Conservation (phyloP, 2,113 vertebrate genomes). For the Perca schrenkii region DNA sequence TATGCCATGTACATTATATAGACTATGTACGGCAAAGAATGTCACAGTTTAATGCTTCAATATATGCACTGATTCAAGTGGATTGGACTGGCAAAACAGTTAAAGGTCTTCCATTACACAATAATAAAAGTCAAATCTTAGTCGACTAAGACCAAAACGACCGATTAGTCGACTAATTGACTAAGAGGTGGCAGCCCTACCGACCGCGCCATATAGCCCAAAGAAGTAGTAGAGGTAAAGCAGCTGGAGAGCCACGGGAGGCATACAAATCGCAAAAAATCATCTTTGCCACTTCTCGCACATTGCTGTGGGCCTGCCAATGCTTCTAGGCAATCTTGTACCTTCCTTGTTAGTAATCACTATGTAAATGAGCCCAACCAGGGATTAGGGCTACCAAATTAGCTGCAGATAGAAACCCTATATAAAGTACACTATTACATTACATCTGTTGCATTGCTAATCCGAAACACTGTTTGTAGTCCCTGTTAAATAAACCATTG, state of each 20-base stretch:
- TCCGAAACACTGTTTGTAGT: neutral
- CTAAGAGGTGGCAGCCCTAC: no score
- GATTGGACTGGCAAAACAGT: no score
- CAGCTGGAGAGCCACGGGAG: neutral
- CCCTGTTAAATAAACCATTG: neutral
- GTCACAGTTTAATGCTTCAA: no score
- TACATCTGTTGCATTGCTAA: neutral
- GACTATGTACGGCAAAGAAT: neutral
- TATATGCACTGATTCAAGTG: no score
- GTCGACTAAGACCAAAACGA: no score
- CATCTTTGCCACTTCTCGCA: neutral
- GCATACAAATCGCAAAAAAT: slow-evolving; percentile 6
- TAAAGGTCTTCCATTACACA: no score
- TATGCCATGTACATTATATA: neutral
- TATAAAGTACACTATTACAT: neutral
- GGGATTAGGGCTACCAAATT: neutral
- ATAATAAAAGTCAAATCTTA: no score
- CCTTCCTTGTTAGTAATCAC: slow-evolving; percentile 12
- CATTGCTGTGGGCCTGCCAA: slow-evolving; percentile 8
- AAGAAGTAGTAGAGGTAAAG: neutral
- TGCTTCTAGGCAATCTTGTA: neutral
- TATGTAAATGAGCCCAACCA: neutral
- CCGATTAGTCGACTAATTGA: no score
- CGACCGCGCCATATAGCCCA: neutral
- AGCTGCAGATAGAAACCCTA: neutral